phyloP scores from a whole-genome alignment of 1,140 invertebrate genomes.

The Anadara kagoshimensis region DNA sequence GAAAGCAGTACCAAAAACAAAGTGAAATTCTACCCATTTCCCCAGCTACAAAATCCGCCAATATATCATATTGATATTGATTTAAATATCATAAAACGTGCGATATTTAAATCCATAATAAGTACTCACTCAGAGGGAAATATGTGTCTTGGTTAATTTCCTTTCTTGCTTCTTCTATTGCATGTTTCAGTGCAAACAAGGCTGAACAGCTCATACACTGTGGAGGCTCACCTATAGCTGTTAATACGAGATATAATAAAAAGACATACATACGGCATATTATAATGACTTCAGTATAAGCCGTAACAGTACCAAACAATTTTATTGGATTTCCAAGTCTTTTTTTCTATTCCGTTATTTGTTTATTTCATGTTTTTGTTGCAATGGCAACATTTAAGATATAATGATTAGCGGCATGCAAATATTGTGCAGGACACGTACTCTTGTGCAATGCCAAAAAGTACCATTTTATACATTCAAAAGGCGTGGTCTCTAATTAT shows the following conservation, averaged over 20 bases:
- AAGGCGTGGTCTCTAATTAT: too few relatives aligned
- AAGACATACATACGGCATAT: neutral
- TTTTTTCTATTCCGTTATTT: neutral
- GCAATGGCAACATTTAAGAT: neutral
- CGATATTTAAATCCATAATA: too few relatives aligned
- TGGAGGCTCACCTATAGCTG: slow-evolving; percentile 72
- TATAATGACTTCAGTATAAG: neutral
- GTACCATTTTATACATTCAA: too few relatives aligned
- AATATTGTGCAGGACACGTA: neutral
- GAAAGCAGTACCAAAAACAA: too few relatives aligned
- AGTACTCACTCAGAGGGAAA: slow-evolving; percentile 52
- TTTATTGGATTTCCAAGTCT: neutral
- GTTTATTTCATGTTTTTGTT: neutral
- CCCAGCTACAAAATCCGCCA: too few relatives aligned
- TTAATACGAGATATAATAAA: slow-evolving; percentile 12
- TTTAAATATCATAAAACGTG: too few relatives aligned
- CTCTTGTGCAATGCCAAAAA: too few relatives aligned
- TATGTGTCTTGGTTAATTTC: slow-evolving; percentile 55
- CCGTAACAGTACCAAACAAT: neutral
- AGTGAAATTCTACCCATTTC: too few relatives aligned
- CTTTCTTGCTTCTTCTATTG: slow-evolving; percentile 55
- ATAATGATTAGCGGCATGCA: neutral
- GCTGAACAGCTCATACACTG: slow-evolving; percentile 64
- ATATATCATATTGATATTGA: too few relatives aligned
- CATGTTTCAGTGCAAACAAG: slow-evolving; percentile 64